A percentile compares a stretch with the other conserved stretches of the same genome.
Conservation (phyloP, 92 coral and sea anemone genomes). For the Porites divaricata region DNA sequence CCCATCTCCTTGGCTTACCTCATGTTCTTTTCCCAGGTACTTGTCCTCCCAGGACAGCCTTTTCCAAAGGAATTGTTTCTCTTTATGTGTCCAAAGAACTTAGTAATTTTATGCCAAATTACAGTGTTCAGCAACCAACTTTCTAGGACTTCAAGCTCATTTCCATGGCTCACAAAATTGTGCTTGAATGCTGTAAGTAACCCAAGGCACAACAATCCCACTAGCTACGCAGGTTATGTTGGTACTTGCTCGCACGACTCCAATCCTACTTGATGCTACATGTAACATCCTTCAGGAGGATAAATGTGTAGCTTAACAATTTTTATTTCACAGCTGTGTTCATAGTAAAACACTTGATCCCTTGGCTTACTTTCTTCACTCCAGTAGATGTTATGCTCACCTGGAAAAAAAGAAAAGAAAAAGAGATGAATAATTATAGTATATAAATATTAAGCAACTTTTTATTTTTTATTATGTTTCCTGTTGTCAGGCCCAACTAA, state of each 20-base stretch:
- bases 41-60: background rate
- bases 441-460: too few species aligned
- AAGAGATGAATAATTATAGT: too few species aligned
- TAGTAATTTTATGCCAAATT: background rate
- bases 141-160: slow-evolving; percentile 8
- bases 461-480: too few species aligned
- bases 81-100: background rate
- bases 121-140: background rate
- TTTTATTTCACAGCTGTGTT: slow-evolving; percentile 53
- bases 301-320: slow-evolving; percentile 43
- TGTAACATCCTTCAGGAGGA: background rate
- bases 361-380: slow-evolving; percentile 43
- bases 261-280: too few species aligned
- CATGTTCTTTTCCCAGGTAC: slow-evolving; percentile 1
- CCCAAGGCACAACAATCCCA: too few species aligned
- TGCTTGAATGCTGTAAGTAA: background rate
- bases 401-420: slow-evolving; percentile 12
- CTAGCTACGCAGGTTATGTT: too few species aligned
- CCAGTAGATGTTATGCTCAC: slow-evolving; percentile 36
- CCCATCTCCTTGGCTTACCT: background rate
- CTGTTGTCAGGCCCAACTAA: too few species aligned
- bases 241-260: too few species aligned
- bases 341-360: slow-evolving; percentile 56
- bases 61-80: background rate
- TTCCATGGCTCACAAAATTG: too few species aligned